Evolutionary conservation across 2,113 vertebrate genomes (phyloP).

Genomic region (Chionomys nivalis): DNA sequence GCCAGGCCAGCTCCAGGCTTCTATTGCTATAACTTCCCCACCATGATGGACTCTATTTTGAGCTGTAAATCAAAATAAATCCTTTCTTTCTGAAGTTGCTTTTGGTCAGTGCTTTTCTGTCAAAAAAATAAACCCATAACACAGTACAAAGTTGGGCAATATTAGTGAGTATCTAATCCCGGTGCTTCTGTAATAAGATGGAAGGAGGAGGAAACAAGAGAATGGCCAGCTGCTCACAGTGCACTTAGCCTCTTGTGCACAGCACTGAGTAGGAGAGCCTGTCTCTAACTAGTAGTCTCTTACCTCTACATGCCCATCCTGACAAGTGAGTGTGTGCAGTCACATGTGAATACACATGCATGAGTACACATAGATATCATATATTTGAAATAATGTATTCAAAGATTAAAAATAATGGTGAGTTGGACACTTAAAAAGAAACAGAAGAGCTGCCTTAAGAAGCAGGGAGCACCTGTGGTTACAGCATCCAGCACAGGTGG

Average conservation of each 20-base stretch:
- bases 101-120: neutral
- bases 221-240: neutral
- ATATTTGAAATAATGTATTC: neutral
- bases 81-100: neutral
- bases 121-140: neutral
- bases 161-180: neutral
- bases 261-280: neutral
- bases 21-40: neutral
- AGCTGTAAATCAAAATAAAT: neutral
- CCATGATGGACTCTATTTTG: neutral
- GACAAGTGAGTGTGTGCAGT: neutral
- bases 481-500: neutral
- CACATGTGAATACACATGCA: too few relatives aligned
- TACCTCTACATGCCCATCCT: neutral
- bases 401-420: neutral
- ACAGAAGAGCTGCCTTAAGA: neutral
- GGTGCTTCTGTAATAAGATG: too few relatives aligned
- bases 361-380: neutral
- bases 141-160: too few relatives aligned
- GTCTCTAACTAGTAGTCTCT: neutral
- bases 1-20: neutral
- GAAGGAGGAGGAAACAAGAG: neutral
- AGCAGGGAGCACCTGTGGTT: neutral
- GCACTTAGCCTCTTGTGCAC: too few relatives aligned
- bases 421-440: neutral